Percentiles rank a stretch among this genome's conserved stretches.
phyloP scores from a whole-genome alignment of 2,797 vertebrate genomes.

The Enteromius unitaeniatus region DNA sequence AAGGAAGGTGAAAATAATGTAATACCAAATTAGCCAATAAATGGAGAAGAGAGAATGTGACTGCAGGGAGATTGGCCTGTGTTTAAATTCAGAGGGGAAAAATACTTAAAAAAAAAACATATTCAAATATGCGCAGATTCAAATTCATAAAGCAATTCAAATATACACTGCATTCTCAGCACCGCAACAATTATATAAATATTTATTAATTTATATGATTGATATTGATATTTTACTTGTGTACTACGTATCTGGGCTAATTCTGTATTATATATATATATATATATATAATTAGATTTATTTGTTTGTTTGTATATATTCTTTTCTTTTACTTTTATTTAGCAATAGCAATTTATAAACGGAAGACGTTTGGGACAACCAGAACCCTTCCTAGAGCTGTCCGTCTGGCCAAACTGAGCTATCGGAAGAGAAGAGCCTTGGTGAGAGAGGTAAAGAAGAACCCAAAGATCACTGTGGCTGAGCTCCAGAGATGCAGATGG shows the following conservation, averaged over 20 bases:
- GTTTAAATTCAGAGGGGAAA: neutral
- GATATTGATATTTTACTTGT: no score
- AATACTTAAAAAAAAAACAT: neutral
- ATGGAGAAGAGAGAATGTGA: conserved; percentile 63
- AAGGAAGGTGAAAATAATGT: conserved; percentile 38
- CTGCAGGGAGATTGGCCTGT: conserved; percentile 18
- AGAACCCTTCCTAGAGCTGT: no score
- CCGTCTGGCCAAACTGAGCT: no score
- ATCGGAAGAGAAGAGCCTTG: no score
- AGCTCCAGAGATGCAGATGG: no score
- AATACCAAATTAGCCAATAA: conserved; percentile 70
- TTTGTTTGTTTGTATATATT: neutral
- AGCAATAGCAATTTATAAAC: neutral
- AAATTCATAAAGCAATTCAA: neutral
- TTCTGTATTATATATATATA: neutral
- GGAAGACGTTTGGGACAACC: no score
- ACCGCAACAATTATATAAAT: neutral
- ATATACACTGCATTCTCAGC: neutral
- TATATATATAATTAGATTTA: no score
- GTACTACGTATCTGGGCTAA: neutral
- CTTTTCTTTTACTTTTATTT: neutral
- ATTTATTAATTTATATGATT: no score
- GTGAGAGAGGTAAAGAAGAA: no score
- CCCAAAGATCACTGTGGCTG: no score
- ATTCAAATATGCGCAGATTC: no score